Conservation (phyloP, 2,797 vertebrate species). For the Pteropus rufus region DNA sequence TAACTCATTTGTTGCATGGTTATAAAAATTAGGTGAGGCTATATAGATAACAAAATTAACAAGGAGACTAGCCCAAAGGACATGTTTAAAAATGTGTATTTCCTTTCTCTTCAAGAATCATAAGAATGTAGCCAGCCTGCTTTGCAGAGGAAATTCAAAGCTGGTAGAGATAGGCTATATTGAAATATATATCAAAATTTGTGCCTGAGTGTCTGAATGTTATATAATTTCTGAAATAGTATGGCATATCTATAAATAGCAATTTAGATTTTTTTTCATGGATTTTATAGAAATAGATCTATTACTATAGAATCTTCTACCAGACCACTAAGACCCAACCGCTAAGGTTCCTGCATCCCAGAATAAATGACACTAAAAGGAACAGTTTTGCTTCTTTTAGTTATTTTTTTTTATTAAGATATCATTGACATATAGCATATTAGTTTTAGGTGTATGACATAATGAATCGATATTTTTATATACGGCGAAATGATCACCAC, state of each 20-base stretch:
- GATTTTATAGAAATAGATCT: conserved; percentile 34
- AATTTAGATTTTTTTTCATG: conserved; percentile 1
- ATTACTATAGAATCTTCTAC: neutral
- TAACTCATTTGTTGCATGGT: neutral
- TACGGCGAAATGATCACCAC: neutral
- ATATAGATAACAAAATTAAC: neutral
- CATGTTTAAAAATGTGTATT: neutral
- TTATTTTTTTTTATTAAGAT: neutral
- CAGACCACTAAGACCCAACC: neutral
- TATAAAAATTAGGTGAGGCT: neutral
- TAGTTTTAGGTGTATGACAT: neutral
- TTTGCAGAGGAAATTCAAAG: conserved; percentile 34
- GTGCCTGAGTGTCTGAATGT: neutral
- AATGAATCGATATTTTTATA: neutral
- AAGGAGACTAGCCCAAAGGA: neutral
- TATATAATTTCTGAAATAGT: conserved; percentile 31
- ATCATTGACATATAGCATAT: neutral
- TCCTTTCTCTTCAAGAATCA: conserved; percentile 37
- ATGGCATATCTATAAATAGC: conserved; percentile 31
- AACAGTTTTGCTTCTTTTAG: neutral
- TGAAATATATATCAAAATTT: conserved; percentile 7
- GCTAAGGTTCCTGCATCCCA: neutral
- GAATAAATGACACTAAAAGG: neutral
- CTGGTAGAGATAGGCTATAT: neutral
- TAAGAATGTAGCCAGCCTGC: neutral